Base-by-base conservation (phyloP, 2,888 invertebrate genomes). In the Drosophila demipolita region DNA sequence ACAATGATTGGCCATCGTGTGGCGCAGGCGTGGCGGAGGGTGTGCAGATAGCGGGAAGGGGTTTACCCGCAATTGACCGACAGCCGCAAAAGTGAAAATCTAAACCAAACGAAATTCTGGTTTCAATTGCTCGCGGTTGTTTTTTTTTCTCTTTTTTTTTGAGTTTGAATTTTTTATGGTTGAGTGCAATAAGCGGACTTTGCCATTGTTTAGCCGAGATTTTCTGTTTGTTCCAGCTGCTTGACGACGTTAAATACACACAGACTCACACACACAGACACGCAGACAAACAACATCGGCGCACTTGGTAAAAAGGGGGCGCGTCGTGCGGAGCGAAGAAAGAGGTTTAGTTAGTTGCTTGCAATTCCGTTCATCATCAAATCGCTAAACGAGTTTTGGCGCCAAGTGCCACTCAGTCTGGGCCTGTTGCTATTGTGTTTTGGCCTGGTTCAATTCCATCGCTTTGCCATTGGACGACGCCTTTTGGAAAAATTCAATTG, bases 71-170 rank as follows among this genome's bases (percentile, higher is more conserved):
- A 57, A 53, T 79, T 77, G 81, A 78, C 73, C 78, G 81, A 76
- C 73, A 80, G 89, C 73, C 78, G 62, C 90, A 87, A 87, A 87
- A 87, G 87, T 87, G 89, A 87, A 87, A 87, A 87, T 87, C 90
- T 90, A 85, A 87, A 89, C 90, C 89, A 73, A 89, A 82, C 71
- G 82, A 85, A 87, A 90, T 85, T 90, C 90, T 87, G 87, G 90
- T 90, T 87, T 90, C 90, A 90, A 87, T 90, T 78, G 87, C 87
- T 87, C 74, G 87, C 90, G 83, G 88, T 87, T 73, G 74, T 76
- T 80, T 66, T 71, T 71, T 60, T 66, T 64, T 55, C 5, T 29
- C 6, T 35, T 50, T 54, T 36, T 48, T 36, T 15, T 58, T 59
- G 40, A 55, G 60, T 60, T 45, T 45, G 49, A 50, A 58, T 70